Conservation (phyloP, 2,113 vertebrate genomes). For the Equus quagga region DNA sequence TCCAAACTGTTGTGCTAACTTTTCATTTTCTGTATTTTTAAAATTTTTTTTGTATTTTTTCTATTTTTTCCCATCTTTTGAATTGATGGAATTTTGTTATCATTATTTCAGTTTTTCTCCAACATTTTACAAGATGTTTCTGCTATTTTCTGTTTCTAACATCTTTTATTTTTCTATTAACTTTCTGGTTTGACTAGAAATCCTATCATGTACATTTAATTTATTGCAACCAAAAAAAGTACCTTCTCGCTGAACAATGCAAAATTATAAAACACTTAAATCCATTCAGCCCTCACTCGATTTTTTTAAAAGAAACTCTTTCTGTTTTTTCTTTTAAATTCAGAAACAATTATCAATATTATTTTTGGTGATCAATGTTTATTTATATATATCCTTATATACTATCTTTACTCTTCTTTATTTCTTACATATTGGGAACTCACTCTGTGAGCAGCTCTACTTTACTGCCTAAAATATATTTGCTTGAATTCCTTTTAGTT, state of each 20-base stretch:
- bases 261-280: not conserved
- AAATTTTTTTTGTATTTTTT: not conserved
- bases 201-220: not conserved
- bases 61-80: not conserved
- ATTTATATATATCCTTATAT: not conserved
- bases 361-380: not conserved
- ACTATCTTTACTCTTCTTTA: not conserved
- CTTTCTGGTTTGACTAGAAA: not conserved
- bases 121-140: not conserved
- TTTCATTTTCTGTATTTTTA: not conserved
- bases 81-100: not conserved
- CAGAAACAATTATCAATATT: not conserved
- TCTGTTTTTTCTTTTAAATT: not conserved
- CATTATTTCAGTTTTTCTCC: not conserved
- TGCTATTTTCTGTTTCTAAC: not conserved
- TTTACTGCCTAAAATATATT: not conserved
- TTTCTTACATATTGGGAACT: not conserved
- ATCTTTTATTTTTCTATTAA: not conserved
- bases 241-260: not conserved
- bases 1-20: not conserved
- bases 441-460: not conserved
- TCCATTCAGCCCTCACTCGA: not conserved
- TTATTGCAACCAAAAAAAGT: not conserved
- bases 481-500: not conserved
- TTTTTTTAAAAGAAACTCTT: not conserved